Base-by-base conservation (phyloP, 2,888 invertebrate genomes). In the Conistra vaccinii region DNA sequence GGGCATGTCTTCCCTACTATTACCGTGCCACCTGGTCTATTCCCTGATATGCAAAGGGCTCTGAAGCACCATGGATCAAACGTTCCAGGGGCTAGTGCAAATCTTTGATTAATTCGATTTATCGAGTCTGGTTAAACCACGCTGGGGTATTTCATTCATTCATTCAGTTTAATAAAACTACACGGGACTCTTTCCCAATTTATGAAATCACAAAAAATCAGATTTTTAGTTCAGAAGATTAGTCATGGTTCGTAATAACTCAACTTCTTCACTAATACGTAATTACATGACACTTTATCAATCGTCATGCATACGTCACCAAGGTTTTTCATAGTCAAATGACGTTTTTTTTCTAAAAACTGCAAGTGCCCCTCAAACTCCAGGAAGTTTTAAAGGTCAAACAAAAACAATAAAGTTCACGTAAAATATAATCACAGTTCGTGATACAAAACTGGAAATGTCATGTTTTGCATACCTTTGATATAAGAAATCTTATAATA, bases 381-480 rank as follows among this genome's bases (percentile, higher is more conserved):
- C 61, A 80, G 87, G 87, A 85, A 86, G 83, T 68, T 12, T 65
- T 39, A 55, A 70, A 75, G 57, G 69, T 6, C 65, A 73, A 53
- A 68, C 48, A 55, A 62, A 79, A 78, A 80, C 63, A 66, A 68
- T 61, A 60, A 62, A 73, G 77, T 65, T 67, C 73, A 73, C 48
- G n/a, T 55, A 51, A 63, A 85, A 55, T 9, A 26, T 63, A 78
- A 84, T 76, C 48, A 58, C 29, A 29, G n/a, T 60, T 73, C 67
- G 75, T 62, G 53, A 73, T 67, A 82, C 4, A 60, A 81, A 79
- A 77, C 61, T 84, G 70, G 67, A 77, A 85, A 83, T 85, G 76
- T 69, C 71, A 72, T 63, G 73, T 73, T 83, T 78, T 72, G 69
- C 76, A 85, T 82, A 39, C 1, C n/a, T 85, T 60, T 69, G 32